A percentile compares a stretch with the other conserved stretches of the same genome.
Evolutionary conservation across 2,888 invertebrate genomes (phyloP).

Genomic region (Luperina nickerlii): DNA sequence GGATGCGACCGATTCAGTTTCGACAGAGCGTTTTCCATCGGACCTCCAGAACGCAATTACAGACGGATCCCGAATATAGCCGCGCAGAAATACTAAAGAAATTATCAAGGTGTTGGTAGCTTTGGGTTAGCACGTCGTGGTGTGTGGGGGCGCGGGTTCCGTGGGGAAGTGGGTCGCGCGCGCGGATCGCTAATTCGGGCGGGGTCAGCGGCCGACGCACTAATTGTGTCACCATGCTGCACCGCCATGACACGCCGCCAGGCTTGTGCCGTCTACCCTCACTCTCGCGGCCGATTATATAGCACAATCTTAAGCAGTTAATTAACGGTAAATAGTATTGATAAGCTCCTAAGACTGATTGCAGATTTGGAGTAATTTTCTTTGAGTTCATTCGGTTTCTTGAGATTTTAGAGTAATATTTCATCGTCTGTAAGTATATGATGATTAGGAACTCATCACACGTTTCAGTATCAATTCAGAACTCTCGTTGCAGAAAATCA

Average conservation of each 20-base stretch:
- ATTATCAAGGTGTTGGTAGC: conserved; percentile 24
- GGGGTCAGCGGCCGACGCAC: conserved; percentile 80
- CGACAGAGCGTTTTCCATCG: conserved; percentile 10
- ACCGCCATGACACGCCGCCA: conserved; percentile 44
- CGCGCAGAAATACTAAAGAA: conserved; percentile 41
- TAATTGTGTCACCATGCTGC: conserved; percentile 77
- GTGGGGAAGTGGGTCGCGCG: conserved; percentile 67
- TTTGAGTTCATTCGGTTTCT: background rate
- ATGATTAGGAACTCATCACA: background rate
- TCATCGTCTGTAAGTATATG: background rate
- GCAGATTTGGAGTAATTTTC: conserved; percentile 9
- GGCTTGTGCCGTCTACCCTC: conserved; percentile 27
- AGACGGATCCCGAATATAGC: conserved; percentile 38
- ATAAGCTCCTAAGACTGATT: conserved; percentile 34
- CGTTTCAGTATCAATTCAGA: conserved; percentile 8
- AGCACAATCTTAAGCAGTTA: conserved; percentile 18
- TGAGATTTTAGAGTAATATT: background rate
- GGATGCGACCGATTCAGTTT: conserved; percentile 16
- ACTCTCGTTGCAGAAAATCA: background rate
- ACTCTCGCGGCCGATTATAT: conserved; percentile 12
- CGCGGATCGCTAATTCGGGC: conserved; percentile 82
- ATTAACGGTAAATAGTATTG: conserved; percentile 42
- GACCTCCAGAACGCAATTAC: conserved; percentile 40
- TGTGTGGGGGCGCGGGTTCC: conserved; percentile 41
- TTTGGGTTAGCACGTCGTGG: conserved; percentile 9